phyloP scores from a whole-genome alignment of 2,888 invertebrate genomes.

The Apantesis nais region DNA sequence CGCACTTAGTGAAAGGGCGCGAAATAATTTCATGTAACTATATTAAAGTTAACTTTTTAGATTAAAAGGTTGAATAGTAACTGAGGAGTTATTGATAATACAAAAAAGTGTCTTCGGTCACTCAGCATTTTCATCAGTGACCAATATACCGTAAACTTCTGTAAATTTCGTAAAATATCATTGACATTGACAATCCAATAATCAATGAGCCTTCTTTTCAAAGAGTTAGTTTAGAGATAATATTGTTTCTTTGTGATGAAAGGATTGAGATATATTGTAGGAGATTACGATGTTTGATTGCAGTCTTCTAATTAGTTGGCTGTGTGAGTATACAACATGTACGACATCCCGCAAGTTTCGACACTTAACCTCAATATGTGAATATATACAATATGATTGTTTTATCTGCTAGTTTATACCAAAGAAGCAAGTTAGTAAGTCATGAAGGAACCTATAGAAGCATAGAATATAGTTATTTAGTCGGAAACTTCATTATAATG shows the following conservation, averaged over 20 bases:
- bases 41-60: conserved; percentile 49
- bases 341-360: conserved; percentile 65
- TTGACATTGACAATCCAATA: conserved; percentile 71
- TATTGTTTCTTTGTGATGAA: conserved; percentile 30
- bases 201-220: conserved; percentile 63
- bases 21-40: conserved; percentile 70
- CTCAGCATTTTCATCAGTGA: neutral
- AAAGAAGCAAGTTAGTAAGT: conserved; percentile 26
- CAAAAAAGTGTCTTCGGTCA: neutral
- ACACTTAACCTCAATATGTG: conserved; percentile 81
- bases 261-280: conserved; percentile 14
- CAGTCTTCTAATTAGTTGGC: conserved; percentile 31
- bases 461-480: conserved; percentile 24
- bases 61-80: conserved; percentile 9
- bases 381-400: conserved; percentile 63
- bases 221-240: conserved; percentile 43
- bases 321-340: conserved; percentile 54
- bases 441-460: conserved; percentile 22
- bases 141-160: conserved; percentile 19
- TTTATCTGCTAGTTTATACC: conserved; percentile 40
- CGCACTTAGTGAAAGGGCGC: conserved; percentile 80
- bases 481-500: conserved; percentile 48
- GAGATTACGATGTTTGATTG: conserved; percentile 23
- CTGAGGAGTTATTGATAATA: neutral
- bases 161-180: conserved; percentile 39